Evolutionary conservation across 2,888 invertebrate genomes (phyloP).

Genomic region (Oscheius myriophilus): DNA sequence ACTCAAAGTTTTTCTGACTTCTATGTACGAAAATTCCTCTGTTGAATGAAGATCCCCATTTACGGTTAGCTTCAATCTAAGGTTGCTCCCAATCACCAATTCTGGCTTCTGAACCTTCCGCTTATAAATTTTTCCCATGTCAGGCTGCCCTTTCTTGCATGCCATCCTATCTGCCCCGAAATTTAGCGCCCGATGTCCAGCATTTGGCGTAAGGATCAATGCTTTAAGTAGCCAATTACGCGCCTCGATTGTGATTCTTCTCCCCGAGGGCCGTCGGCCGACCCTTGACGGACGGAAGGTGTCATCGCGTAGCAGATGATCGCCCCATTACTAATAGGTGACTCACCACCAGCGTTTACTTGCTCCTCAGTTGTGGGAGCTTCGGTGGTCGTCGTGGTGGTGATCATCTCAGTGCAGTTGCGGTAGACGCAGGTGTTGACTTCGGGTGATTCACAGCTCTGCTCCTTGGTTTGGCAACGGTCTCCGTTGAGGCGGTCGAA

Average conservation of each 20-base stretch:
- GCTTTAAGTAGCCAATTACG: conserved; percentile 32
- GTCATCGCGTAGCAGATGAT: conserved; percentile 9
- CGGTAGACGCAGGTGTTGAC: conserved; percentile 33
- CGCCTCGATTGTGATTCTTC: conserved; percentile 21
- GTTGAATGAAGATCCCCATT: too few relatives aligned
- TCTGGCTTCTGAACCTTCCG: too few relatives aligned
- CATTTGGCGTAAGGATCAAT: conserved; percentile 25
- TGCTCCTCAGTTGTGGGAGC: conserved; percentile 22
- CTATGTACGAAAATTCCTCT: too few relatives aligned
- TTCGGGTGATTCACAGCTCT: conserved; percentile 28
- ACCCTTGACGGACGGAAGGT: conserved; percentile 17
- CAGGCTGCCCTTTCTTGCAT: too few relatives aligned
- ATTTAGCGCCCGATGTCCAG: conserved; percentile 13
- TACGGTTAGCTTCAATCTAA: too few relatives aligned
- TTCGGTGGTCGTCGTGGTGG: conserved; percentile 49
- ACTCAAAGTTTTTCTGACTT: too few relatives aligned
- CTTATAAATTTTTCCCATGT: too few relatives aligned
- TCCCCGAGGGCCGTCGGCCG: conserved; percentile 20
- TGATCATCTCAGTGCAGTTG: conserved; percentile 51
- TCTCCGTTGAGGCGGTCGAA: conserved; percentile 50
- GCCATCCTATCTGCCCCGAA: conserved; percentile 13
- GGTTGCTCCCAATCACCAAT: too few relatives aligned
- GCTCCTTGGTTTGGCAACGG: conserved; percentile 40
- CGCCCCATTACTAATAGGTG: background rate
- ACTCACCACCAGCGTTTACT: conserved; percentile 19